phyloP scores from a whole-genome alignment of 2,797 vertebrate species.

The Vultur gryphus region DNA sequence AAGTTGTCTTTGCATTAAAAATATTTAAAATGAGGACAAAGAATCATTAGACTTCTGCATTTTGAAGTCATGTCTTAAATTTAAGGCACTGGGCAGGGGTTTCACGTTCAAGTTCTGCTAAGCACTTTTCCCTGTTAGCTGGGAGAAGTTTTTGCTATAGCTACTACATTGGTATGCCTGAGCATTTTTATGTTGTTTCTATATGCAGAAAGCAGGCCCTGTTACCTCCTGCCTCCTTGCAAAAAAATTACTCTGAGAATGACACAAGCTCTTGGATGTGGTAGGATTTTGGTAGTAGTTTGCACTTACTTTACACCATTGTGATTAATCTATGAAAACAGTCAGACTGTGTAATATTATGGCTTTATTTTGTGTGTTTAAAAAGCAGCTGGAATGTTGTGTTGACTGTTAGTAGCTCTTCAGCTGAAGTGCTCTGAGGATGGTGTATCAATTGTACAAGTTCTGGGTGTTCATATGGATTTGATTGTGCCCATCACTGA shows the following conservation, averaged over 20 bases:
- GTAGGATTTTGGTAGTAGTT: neutral
- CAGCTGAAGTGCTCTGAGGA: neutral
- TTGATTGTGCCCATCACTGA: neutral
- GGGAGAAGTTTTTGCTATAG: neutral
- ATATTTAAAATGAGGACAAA: neutral
- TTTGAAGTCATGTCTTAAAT: neutral
- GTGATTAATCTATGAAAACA: neutral
- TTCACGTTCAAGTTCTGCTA: neutral
- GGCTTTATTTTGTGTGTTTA: neutral
- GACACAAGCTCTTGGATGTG: neutral
- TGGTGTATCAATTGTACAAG: neutral
- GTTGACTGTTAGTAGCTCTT: neutral
- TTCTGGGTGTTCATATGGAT: neutral
- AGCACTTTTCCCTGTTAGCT: neutral
- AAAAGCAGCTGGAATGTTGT: neutral
- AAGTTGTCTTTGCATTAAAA: neutral
- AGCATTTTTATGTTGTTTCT: neutral
- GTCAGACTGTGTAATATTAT: neutral
- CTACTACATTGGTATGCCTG: neutral
- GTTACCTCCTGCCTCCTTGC: neutral
- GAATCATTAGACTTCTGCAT: neutral
- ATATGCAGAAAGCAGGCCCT: neutral
- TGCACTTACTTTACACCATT: neutral
- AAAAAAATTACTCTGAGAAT: neutral
- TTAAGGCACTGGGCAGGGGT: neutral